Evolutionary conservation across 2,888 invertebrate species (phyloP), one percentile per base, ranked within the genome.

Genomic region (Matsumyia berberina): DNA sequence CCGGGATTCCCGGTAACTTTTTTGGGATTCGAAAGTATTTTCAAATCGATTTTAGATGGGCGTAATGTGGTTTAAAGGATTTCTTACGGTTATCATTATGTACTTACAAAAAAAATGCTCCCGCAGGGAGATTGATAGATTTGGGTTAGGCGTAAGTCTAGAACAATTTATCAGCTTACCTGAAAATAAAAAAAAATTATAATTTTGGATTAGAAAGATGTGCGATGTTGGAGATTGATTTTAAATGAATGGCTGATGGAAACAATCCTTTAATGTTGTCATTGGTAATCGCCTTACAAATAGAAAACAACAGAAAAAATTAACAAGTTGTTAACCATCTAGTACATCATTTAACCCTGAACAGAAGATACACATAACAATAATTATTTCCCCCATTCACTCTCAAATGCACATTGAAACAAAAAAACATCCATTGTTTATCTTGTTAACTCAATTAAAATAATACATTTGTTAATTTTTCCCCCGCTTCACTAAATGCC

Each of bases 131-230:
- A 39, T 55, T n/a, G 33, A 80, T 53, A 5, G 8, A 29, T 31
- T 33, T 33, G 19, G 24, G 37, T 58, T 51, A 53, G 70, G 70
- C 64, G 64, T 70, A 31, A 15, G 70, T 77, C 44, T 58, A 77
- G 57, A 73, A 69, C 73, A 73, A 74, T 79, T 83, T 83, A 83
- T 83, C 83, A 64, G 73, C 83, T 83, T 83, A 83, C 83, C 83
- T 83, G 83, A 64, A 83, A 83, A 9, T 55, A 79, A 15, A 83
- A 19, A 69, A 42, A 44, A 62, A 42, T 6, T 0, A 24, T 69
- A 35, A 58, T 1, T 55, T 11, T 19, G 15, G 29, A 33, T 53
- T 35, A 72, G 49, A 39, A 72, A 51, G 33, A 19, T 55, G n/a
- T 44, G 11, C 15, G 12, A 31, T 12, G 33, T 8, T 19, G 11